A percentile compares a stretch with the other conserved stretches of the same genome.
These are phyloP conservation scores for Chloroceryle amazona DNA, from an alignment of 2,797 vertebrate species.

Conservation along the genomic window DNA sequence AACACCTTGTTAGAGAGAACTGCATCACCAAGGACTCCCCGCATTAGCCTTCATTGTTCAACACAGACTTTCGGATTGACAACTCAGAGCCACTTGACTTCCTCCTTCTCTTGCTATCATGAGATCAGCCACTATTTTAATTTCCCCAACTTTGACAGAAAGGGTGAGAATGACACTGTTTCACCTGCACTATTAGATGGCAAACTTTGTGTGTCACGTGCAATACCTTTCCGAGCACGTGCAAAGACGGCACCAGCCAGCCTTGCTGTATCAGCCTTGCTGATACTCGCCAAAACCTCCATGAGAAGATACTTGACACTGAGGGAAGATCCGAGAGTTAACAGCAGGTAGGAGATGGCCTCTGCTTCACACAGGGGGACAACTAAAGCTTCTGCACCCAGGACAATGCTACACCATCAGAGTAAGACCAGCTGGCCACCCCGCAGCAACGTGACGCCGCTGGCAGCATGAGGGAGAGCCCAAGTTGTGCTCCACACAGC, in stretches of 20 bases:
- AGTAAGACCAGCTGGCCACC: not conserved
- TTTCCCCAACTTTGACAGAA: not conserved
- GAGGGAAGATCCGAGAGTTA: not conserved
- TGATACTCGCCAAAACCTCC: not conserved
- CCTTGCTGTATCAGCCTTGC: not conserved
- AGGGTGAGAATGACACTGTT: rapidly evolving
- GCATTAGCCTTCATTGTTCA: not conserved
- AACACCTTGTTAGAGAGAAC: not conserved
- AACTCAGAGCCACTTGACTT: not conserved
- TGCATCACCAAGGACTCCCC: not conserved
- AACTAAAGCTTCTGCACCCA: not conserved
- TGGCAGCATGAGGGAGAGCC: rapidly evolving
- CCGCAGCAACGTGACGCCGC: not conserved
- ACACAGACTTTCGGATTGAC: not conserved
- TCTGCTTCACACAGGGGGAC: not conserved
- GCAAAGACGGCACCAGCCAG: not conserved
- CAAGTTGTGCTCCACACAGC: rapidly evolving
- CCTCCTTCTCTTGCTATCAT: not conserved
- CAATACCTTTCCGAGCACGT: not conserved
- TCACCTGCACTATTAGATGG: not conserved
- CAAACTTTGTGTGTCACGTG: rapidly evolving
- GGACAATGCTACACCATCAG: not conserved
- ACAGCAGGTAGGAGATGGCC: not conserved
- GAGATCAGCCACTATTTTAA: not conserved
- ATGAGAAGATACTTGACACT: rapidly evolving